Conservation (phyloP, 2,888 invertebrate species). For the Metalampra italica region DNA sequence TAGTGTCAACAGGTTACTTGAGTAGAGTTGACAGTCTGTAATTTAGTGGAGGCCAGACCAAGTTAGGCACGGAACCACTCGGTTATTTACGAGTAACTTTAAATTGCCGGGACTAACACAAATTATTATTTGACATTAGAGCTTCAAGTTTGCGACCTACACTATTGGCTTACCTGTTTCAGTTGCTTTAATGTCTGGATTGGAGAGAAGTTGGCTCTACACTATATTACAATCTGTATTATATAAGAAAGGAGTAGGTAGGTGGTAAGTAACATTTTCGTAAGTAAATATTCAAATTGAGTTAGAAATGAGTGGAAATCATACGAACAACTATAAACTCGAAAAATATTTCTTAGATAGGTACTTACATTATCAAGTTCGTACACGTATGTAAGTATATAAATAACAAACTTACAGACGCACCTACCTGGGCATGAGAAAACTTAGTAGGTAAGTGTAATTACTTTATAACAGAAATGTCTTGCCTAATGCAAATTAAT, state of each 20-base stretch:
- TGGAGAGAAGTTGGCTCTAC: no score
- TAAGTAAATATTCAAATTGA: no score
- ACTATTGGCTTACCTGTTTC: not conserved
- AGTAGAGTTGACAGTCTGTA: constrained; percentile 68
- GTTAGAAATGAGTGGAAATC: no score
- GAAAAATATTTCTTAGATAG: no score
- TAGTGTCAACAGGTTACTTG: constrained; percentile 73
- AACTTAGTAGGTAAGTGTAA: not conserved
- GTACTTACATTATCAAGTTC: no score
- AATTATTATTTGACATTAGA: constrained; percentile 47
- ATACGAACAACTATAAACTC: no score
- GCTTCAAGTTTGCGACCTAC: constrained; percentile 26
- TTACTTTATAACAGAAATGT: constrained; percentile 7
- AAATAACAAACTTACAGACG: no score
- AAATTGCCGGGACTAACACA: constrained; percentile 63
- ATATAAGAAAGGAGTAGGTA: no score
- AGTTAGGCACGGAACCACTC: constrained; percentile 54
- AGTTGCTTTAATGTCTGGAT: not conserved
- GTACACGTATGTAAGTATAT: no score
- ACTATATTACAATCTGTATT: no score
- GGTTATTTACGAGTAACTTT: constrained; percentile 68
- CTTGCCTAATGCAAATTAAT: constrained; percentile 59
- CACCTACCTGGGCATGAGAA: not conserved
- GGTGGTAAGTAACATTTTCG: no score
- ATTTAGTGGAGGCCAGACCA: constrained; percentile 58